These are phyloP conservation scores for Sogatella furcifera DNA, from an alignment of 1,140 invertebrate species.

Conservation along the genomic window DNA sequence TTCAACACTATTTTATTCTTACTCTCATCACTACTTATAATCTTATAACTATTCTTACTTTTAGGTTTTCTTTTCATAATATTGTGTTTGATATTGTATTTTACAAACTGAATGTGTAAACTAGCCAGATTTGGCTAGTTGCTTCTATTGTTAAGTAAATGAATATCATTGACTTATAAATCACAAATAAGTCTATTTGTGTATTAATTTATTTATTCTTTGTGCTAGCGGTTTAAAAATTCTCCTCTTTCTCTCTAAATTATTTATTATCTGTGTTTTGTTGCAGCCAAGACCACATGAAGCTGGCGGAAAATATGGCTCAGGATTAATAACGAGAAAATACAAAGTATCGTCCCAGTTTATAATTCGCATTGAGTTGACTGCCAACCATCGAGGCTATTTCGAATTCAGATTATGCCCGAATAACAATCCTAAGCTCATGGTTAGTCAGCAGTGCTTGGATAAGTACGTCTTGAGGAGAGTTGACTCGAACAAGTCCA, in stretches of 20 bases:
- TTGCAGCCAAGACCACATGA: conserved; percentile 65
- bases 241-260: no score
- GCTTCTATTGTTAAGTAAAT: no score
- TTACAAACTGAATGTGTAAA: no score
- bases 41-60: no score
- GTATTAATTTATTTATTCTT: background rate
- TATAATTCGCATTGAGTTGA: conserved; percentile 62
- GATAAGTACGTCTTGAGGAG: conserved; percentile 55
- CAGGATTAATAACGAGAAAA: conserved; percentile 64
- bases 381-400: conserved; percentile 69
- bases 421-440: conserved; percentile 34
- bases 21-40: no score
- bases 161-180: no score
- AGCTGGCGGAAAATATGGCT: conserved; percentile 69
- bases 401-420: conserved; percentile 82
- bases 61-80: no score
- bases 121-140: no score
- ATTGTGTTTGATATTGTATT: no score
- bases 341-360: conserved; percentile 56
- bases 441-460: conserved; percentile 58
- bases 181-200: no score
- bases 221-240: background rate
- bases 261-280: no score
- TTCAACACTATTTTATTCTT: no score
- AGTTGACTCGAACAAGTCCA: conserved; percentile 29